Evolutionary conservation across 2,797 vertebrate genomes (phyloP), one percentile per base, ranked within the genome.

Genomic region (Poeciliopsis paucimaculata): DNA sequence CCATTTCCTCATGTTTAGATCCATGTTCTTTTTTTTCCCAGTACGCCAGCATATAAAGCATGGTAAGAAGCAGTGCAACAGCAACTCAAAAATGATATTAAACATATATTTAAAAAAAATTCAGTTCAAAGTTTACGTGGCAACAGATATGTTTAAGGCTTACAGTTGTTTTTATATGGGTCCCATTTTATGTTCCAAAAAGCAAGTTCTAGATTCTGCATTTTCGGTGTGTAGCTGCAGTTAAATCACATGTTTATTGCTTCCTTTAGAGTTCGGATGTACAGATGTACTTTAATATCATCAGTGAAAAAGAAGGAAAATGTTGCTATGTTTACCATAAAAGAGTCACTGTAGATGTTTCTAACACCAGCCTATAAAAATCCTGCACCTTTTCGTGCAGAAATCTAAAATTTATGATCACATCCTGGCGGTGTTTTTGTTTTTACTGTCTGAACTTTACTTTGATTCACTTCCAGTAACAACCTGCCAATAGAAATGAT

Each of bases 391-490:
- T n/a, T 81, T 76, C 41, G 3, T 81, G 82, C 75, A 71, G 51
- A 73, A 85, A 34, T 11, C 5, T 34, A 47, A 79, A 83, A 78
- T 81, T 82, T 80, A 49, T 46, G 75, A 78, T 57, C 57, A 55
- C 75, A 64, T 82, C 45, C 18, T 75, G 46, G 41, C 8, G 0
- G 0, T 73, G n/a, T 76, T 87, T 85, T 84, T 89, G 74, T 88
- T 86, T 85, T 76, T 62, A 73, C 77, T 83, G 64, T 66, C 72
- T 82, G 47, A 78, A 73, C 72, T 72, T 82, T 72, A 20, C 77
- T 84, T 77, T 83, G 81, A 81, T 84, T 83, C 23, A 13, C 39
- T 12, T 76, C 88, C 84, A 85, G 79, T 26, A 84, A 78, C 77
- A 89, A 77, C 74, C 76, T 47, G 73, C 76, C 73, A 51, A 53